Evolutionary conservation across 2,797 vertebrate species (phyloP).

Genomic region (Amblyraja radiata): DNA sequence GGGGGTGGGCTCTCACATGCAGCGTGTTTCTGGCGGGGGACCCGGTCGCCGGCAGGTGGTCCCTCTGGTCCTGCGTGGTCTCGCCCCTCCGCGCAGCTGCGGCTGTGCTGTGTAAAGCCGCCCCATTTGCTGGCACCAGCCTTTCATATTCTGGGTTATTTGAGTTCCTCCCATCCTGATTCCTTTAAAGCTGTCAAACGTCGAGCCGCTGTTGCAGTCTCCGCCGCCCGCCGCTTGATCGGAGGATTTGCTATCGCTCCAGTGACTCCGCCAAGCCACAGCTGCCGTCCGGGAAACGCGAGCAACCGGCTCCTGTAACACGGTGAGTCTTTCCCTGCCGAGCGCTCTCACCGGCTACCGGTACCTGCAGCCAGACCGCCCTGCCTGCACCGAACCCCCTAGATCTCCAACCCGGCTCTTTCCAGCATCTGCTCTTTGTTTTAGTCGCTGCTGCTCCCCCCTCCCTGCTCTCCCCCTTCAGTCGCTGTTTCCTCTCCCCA

Average conservation of each 20-base stretch:
- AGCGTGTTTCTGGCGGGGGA: too few species aligned
- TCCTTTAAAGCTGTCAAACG: conserved; percentile 34
- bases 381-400: conserved; percentile 44
- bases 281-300: background rate
- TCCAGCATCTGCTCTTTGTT: conserved; percentile 43
- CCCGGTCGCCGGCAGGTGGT: conserved; percentile 42
- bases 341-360: too few species aligned
- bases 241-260: too few species aligned
- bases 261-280: too few species aligned
- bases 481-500: too few species aligned
- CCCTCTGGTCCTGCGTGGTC: conserved; percentile 10
- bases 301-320: background rate
- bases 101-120: conserved; percentile 38
- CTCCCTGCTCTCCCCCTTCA: conserved; percentile 16
- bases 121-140: conserved; percentile 54
- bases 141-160: conserved; percentile 49
- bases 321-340: background rate
- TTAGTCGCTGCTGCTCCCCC: background rate
- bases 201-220: background rate
- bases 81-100: background rate
- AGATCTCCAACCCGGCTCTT: background rate
- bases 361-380: too few species aligned
- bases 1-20: too few species aligned
- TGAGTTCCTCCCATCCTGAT: conserved; percentile 43
- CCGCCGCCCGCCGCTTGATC: background rate